phyloP scores from a whole-genome alignment of 2,888 invertebrate species.

The Volucella bombylans region DNA sequence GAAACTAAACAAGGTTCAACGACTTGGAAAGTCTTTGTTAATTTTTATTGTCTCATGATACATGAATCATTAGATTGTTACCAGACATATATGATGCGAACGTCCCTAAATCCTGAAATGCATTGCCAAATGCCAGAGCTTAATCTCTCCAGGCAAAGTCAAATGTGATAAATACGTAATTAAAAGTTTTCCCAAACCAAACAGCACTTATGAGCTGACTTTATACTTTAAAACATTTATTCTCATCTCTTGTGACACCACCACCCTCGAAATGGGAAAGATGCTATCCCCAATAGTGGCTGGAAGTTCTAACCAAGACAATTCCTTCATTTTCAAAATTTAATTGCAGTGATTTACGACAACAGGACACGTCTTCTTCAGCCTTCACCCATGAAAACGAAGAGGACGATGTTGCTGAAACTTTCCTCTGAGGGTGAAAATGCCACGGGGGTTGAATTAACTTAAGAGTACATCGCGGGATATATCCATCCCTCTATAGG shows the following conservation, averaged over 20 bases:
- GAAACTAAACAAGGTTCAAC: no score
- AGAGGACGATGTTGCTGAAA: slow-evolving; percentile 29
- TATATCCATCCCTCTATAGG: neutral
- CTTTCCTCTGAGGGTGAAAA: neutral
- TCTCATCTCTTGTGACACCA: slow-evolving; percentile 4
- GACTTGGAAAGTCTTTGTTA: no score
- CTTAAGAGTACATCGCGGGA: neutral
- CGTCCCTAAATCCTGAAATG: no score
- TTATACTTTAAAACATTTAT: slow-evolving; percentile 36
- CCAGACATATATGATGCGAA: no score
- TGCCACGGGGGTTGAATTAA: neutral
- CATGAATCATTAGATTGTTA: no score
- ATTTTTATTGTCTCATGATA: no score
- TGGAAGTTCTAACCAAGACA: slow-evolving; percentile 61
- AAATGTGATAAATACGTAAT: slow-evolving; percentile 51
- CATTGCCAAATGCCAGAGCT: neutral
- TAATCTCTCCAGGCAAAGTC: slow-evolving; percentile 1
- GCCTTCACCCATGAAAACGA: slow-evolving; percentile 41
- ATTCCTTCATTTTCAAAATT: slow-evolving; percentile 67
- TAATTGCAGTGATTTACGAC: slow-evolving; percentile 67
- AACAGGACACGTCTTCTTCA: slow-evolving; percentile 31
- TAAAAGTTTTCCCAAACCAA: slow-evolving; percentile 41
- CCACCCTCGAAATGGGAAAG: slow-evolving; percentile 6
- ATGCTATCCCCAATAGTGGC: slow-evolving; percentile 27
- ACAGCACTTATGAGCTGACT: slow-evolving; percentile 1